Conservation (phyloP, 2,797 vertebrate genomes). For the Ptychadena robeensis region DNA sequence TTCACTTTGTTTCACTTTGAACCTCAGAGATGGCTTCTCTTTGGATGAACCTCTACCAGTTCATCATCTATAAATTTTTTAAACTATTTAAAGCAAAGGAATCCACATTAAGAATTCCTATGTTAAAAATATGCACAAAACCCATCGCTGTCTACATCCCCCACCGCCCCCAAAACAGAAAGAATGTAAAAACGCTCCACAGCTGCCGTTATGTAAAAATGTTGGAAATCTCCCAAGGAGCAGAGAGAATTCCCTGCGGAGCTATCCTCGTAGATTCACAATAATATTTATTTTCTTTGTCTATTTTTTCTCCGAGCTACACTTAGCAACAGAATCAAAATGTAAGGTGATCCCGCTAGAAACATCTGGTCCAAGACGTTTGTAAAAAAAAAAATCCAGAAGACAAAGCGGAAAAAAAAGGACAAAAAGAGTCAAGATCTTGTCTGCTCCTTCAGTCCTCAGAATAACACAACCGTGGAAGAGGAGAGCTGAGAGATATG, state of each 20-base stretch:
- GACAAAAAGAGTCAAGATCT: neutral
- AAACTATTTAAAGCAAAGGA: neutral
- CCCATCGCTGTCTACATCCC: neutral
- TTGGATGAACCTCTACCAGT: too few relatives aligned
- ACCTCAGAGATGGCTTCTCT: too few relatives aligned
- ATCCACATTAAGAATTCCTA: neutral
- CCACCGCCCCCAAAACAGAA: neutral
- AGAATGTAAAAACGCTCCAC: conserved; percentile 14
- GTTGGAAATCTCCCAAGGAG: conserved; percentile 27
- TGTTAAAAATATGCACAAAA: neutral
- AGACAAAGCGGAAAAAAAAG: conserved; percentile 6
- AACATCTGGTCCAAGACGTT: conserved; percentile 42
- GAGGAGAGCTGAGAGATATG: neutral
- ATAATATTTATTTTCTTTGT: conserved; percentile 51
- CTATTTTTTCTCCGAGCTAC: conserved; percentile 21
- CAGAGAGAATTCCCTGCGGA: conserved; percentile 1
- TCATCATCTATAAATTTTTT: neutral
- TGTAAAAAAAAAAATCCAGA: conserved; percentile 12
- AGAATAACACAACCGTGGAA: neutral
- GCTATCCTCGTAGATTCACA: conserved; percentile 10
- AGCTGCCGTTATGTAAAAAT: conserved; percentile 39
- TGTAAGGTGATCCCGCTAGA: conserved; percentile 21
- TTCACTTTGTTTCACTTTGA: too few relatives aligned
- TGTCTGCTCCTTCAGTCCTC: neutral
- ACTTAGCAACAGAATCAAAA: conserved; percentile 52